Evolutionary conservation across 2,888 invertebrate genomes (phyloP), one percentile per base, ranked within the genome.

Genomic region (Ctenicera cuprea): DNA sequence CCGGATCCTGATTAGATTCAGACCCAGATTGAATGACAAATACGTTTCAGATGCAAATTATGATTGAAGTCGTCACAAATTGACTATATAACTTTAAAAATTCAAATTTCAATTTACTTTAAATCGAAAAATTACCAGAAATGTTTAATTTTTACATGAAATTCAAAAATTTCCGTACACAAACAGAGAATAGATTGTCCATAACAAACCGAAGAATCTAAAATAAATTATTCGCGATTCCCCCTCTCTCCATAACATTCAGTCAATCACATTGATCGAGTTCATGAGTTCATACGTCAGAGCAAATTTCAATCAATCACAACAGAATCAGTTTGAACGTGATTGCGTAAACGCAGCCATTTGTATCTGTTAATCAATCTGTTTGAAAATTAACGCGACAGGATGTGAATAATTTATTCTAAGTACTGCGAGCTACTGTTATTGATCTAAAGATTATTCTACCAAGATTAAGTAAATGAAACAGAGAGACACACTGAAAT

Each of bases 321-420:
- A 37, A 33, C 59, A n/a, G 38, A 33, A 18, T 33, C 16, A 16
- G 37, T 12, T 59, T 20, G 12, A 11, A 38, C 59, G 59, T 5
- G 59, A 12, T 18, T 20, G 59, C 38, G 59, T 59, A 18, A 38
- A 59, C 33, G 38, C 16, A 18, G 37, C 59, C 30, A 59, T 59
- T 59, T 33, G 59, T 59, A 38, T 38, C 59, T 59, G 38, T 22
- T 59, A 59, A 59, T 59, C 59, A 59, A 38, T 37, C 59, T 59
- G 59, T 38, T 59, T 38, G 12, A 16, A 59, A 59, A 59, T 59
- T 59, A 59, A 12, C 59, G 16, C 38, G 59, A 59, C 59, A 38
- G 59, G 59, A 59, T 38, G 59, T 20, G 18, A 59, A 59, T 59
- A 59, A 59, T 59, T 59, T 59, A 59, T 38, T 38, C 38, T n/a